Evolutionary conservation across 2,888 invertebrate species (phyloP).

Genomic region (Vannuccia rotundouncinata): DNA sequence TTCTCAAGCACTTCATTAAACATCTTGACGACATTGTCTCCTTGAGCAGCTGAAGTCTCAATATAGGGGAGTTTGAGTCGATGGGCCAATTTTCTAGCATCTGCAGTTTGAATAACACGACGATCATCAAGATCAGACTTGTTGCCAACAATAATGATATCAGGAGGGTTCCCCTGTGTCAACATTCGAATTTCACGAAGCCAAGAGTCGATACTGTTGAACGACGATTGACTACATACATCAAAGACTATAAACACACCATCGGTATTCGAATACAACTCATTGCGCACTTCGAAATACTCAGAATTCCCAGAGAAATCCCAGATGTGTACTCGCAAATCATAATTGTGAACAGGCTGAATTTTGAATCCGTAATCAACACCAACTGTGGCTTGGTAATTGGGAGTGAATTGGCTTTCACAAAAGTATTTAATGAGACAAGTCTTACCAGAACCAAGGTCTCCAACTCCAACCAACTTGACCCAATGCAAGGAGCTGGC

Average conservation of each 20-base stretch:
- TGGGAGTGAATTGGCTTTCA: constrained; percentile 51
- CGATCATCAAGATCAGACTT: constrained; percentile 43
- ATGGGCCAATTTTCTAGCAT: constrained; percentile 15
- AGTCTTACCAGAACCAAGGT: constrained; percentile 51
- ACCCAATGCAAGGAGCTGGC: constrained; percentile 48
- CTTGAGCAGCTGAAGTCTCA: constrained; percentile 50
- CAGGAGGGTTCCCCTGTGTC: constrained; percentile 41
- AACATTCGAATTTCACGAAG: constrained; percentile 48
- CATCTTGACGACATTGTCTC: constrained; percentile 49
- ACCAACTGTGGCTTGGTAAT: constrained; percentile 54
- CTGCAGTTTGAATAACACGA: constrained; percentile 24
- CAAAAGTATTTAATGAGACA: constrained; percentile 55
- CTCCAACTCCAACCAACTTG: constrained; percentile 53
- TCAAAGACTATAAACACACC: constrained; percentile 52
- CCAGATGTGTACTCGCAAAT: constrained; percentile 53
- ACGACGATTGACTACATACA: constrained; percentile 49
- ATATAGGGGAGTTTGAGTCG: constrained; percentile 39
- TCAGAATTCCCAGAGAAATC: constrained; percentile 52
- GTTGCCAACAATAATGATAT: constrained; percentile 47
- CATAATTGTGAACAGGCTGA: constrained; percentile 46
- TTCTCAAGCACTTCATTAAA: constrained; percentile 47
- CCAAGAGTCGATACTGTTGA: constrained; percentile 50
- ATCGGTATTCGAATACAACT: constrained; percentile 50
- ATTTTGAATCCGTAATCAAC: constrained; percentile 56
- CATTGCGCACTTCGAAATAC: constrained; percentile 52